phyloP scores from a whole-genome alignment of 53 echinoderm and acorn worm species.

The Echinometra lucunter region DNA sequence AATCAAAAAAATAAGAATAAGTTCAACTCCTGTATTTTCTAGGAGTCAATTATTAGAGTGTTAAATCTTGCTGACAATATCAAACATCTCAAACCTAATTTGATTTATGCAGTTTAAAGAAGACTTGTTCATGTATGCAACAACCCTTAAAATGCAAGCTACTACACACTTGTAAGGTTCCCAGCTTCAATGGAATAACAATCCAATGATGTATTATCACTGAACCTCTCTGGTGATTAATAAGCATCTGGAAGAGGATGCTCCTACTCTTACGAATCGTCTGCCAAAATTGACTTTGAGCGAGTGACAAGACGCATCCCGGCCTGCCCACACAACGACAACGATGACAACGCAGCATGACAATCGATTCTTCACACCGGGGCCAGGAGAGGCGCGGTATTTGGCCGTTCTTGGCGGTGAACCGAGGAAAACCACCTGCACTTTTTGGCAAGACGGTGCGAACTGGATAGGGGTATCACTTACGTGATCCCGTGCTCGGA shows the following conservation, averaged over 20 bases:
- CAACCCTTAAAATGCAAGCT: not conserved
- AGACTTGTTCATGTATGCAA: too few species aligned
- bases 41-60: not conserved
- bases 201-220: constrained; percentile 22
- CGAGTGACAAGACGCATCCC: not conserved
- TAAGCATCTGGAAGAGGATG: constrained; percentile 19
- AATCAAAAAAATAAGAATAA: too few species aligned
- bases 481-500: constrained; percentile 20
- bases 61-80: not conserved
- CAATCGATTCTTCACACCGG: constrained; percentile 55
- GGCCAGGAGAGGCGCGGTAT: constrained; percentile 33
- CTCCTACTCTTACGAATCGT: not conserved
- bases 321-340: constrained; percentile 12
- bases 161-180: not conserved
- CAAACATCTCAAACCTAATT: too few species aligned
- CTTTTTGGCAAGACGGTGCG: constrained; percentile 40
- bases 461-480: constrained; percentile 52
- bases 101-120: not conserved
- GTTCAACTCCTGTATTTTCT: not conserved
- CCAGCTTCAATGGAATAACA: not conserved
- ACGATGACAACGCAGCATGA: not conserved
- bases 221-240: constrained; percentile 43
- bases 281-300: constrained; percentile 48
- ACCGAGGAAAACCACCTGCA: constrained; percentile 57
- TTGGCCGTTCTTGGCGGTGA: constrained; percentile 41